Percentiles rank a stretch among this genome's conserved stretches.
These are phyloP conservation scores for Dasysyrphus albostriatus DNA, from an alignment of 2,888 invertebrate species.

Conservation along the genomic window DNA sequence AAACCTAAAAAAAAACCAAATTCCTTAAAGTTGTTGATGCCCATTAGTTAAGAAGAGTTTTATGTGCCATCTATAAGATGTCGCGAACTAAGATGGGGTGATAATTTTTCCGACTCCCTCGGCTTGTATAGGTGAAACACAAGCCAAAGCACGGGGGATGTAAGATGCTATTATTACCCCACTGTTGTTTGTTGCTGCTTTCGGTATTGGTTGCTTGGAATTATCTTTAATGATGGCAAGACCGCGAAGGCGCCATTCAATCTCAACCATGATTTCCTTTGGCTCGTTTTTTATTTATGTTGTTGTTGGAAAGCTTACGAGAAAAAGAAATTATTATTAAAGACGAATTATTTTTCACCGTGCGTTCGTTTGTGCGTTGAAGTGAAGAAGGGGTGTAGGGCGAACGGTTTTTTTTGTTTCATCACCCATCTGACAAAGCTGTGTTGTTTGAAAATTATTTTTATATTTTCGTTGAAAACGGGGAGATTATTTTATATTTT, in stretches of 20 bases:
- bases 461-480: neutral
- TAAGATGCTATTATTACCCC: conserved; percentile 31
- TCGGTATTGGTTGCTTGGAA: conserved; percentile 66
- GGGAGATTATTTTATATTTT: conserved; percentile 39
- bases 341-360: conserved; percentile 69
- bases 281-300: conserved; percentile 46
- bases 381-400: conserved; percentile 67
- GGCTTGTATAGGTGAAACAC: conserved; percentile 60
- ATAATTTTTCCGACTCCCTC: conserved; percentile 50
- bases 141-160: conserved; percentile 44
- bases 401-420: conserved; percentile 61
- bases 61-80: conserved; percentile 66
- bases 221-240: conserved; percentile 75
- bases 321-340: conserved; percentile 63
- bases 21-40: conserved; percentile 73
- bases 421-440: neutral
- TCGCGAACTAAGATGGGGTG: conserved; percentile 70
- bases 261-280: conserved; percentile 72
- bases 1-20: conserved; percentile 18
- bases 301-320: conserved; percentile 22
- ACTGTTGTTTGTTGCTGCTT: conserved; percentile 65
- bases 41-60: conserved; percentile 75
- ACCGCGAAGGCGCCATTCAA: conserved; percentile 75
- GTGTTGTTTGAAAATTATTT: conserved; percentile 5
- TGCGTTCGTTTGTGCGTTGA: conserved; percentile 67